Evolutionary conservation across 2,888 invertebrate genomes (phyloP).

Genomic region (Synanthedon formicaeformis): DNA sequence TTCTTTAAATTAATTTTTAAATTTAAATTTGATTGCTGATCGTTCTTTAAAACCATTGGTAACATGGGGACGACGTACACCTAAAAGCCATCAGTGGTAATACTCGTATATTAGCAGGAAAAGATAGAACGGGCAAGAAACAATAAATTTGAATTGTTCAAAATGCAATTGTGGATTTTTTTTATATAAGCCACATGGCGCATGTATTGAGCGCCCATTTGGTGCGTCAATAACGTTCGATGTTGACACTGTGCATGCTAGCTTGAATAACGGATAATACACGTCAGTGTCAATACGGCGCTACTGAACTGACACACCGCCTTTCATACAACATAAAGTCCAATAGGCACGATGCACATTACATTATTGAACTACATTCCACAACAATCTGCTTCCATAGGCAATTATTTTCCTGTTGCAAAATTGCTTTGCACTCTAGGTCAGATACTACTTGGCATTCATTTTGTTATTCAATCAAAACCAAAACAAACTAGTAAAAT

Average conservation of each 20-base stretch:
- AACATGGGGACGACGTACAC: too few relatives aligned
- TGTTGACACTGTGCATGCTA: conserved; percentile 3
- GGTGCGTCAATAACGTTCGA: neutral
- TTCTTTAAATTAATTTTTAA: too few relatives aligned
- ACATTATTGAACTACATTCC: neutral
- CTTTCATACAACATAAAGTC: neutral
- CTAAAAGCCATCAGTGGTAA: too few relatives aligned
- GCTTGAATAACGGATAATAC: conserved; percentile 21
- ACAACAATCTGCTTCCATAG: neutral
- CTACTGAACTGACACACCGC: neutral
- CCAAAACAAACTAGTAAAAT: too few relatives aligned
- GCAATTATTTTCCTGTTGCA: neutral
- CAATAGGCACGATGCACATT: neutral
- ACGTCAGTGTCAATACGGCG: conserved; percentile 16
- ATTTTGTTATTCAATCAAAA: too few relatives aligned
- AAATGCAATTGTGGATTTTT: too few relatives aligned
- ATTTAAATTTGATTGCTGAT: too few relatives aligned
- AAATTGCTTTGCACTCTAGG: neutral
- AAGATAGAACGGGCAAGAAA: too few relatives aligned
- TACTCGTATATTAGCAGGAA: too few relatives aligned
- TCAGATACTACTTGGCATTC: too few relatives aligned
- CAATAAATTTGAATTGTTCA: too few relatives aligned
- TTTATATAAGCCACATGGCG: neutral
- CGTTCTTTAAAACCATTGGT: too few relatives aligned
- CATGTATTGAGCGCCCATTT: neutral